Conservation (phyloP, 2,797 vertebrate genomes). For the Amblyopsis hoosieri region DNA sequence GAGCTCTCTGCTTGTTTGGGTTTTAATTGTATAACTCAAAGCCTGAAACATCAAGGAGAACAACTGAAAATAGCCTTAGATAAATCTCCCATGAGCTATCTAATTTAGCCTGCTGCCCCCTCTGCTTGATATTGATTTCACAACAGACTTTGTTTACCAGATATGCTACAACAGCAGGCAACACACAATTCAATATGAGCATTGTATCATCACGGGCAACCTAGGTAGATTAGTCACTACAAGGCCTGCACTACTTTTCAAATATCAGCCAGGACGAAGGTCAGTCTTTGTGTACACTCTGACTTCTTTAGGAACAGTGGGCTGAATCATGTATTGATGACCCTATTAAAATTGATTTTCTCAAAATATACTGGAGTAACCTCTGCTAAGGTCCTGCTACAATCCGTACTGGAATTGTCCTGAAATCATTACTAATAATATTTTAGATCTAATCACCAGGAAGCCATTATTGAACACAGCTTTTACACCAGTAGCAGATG, state of each 20-base stretch:
- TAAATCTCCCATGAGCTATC: constrained; percentile 16
- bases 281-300: constrained; percentile 54
- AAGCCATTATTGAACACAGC: constrained; percentile 50
- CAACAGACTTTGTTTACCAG: constrained; percentile 48
- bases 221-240: constrained; percentile 52
- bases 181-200: constrained; percentile 44
- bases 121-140: constrained; percentile 64
- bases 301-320: constrained; percentile 58
- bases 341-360: constrained; percentile 73
- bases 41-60: constrained; percentile 19
- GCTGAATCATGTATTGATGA: constrained; percentile 63
- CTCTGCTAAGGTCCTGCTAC: constrained; percentile 29
- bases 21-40: not conserved
- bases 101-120: constrained; percentile 11
- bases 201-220: constrained; percentile 43
- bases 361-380: constrained; percentile 52
- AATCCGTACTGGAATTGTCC: constrained; percentile 30
- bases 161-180: constrained; percentile 30
- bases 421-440: constrained; percentile 58
- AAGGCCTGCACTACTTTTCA: constrained; percentile 47
- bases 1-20: too few species aligned
- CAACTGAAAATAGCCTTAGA: constrained; percentile 37
- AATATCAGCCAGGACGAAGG: constrained; percentile 56
- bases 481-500: constrained; percentile 36
- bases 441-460: constrained; percentile 58